Base-by-base conservation (phyloP, 1,140 invertebrate genomes). In the Lasioglossum baleicum region DNA sequence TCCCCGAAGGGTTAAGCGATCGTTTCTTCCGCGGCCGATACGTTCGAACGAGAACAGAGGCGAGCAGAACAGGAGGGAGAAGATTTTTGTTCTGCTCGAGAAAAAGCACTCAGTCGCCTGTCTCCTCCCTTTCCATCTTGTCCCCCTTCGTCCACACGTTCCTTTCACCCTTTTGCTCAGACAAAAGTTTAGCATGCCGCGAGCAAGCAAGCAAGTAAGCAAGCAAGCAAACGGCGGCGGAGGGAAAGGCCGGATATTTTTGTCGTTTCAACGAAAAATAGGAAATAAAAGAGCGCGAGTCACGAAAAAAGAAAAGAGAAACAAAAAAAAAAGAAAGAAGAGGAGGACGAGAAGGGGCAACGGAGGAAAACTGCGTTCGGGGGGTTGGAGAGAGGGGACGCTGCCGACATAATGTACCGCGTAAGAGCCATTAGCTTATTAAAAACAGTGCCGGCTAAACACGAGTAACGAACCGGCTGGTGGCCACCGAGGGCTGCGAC, bases 361-460 rank as follows among this genome's bases (percentile, higher is more conserved):
- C 40, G 56, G 2, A 2, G 5, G 13, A 13, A 56, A 10, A 4
- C 15, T 4, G 42, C 48, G 51, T 69, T 58, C 7, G n/a, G 1
- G 35, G 75, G 75, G 82, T 75, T 69, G 76, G 83, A 69, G 82
- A 76, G 80, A 79, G 70, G 78, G 78, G 83, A 86, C 67, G 75
- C 71, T 48, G 61, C 70, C 80, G 80, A 84, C 85, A 88, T 91
- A 89, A 89, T 88, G 87, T 88, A 83, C 85, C 87, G 87, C 84
- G 87, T 90, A 89, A 92, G 90, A 92, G 90, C 91, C 91, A 92
- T 92, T 92, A 92, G 90, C 90, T 92, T 92, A 92, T 92, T 92
- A 92, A 92, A 92, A 92, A 91, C 87, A 90, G 87, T 83, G 81
- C 83, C 83, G 83, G 81, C 82, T 87, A 88, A 86, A 87, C 85